phyloP scores from a whole-genome alignment of 2,113 vertebrate species.

The Benitochromis conjunctus region DNA sequence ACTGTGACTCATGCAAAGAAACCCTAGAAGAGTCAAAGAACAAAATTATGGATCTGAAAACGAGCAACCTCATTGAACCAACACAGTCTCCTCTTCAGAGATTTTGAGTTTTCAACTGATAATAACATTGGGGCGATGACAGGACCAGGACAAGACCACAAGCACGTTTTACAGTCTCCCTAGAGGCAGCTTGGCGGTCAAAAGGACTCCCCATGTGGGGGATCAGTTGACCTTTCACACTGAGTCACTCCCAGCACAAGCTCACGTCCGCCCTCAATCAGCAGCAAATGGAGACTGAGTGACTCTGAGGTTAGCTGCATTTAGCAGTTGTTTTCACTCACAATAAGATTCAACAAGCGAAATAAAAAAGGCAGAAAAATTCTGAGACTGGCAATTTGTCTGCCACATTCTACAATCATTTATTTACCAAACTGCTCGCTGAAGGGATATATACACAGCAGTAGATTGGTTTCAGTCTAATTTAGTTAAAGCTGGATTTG shows the following conservation, averaged over 20 bases:
- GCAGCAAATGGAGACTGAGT: background rate
- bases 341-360: background rate
- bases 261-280: constrained; percentile 3
- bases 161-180: background rate
- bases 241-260: background rate
- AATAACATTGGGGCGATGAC: background rate
- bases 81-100: accelerated
- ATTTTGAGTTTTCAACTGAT: background rate
- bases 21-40: background rate
- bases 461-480: background rate
- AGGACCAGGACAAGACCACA: background rate
- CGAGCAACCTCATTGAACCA: background rate
- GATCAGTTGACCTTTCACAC: constrained; percentile 16
- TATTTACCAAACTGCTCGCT: background rate
- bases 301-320: background rate
- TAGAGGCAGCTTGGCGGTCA: background rate
- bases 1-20: background rate
- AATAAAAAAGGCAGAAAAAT: background rate
- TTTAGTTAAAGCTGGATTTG: background rate
- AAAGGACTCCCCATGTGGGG: background rate
- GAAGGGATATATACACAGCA: background rate
- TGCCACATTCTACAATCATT: background rate
- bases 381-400: background rate
- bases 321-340: background rate
- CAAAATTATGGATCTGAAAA: background rate